Evolutionary conservation across 2,113 vertebrate genomes (phyloP).

Genomic region (Trinectes maculatus): DNA sequence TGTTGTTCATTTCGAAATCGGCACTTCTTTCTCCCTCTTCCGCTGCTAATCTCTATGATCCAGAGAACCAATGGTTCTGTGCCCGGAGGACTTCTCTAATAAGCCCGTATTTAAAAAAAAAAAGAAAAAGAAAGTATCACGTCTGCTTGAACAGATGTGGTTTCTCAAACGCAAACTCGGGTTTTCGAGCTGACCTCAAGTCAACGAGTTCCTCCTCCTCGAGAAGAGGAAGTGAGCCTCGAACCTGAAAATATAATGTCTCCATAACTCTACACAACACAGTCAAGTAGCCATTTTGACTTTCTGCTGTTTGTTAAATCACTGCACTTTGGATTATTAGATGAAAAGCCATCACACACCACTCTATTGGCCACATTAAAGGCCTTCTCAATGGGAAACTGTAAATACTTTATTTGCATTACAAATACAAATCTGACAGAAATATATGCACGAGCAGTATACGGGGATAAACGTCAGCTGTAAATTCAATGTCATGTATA

Average conservation of each 20-base stretch:
- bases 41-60: conserved; percentile 33
- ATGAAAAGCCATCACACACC: conserved; percentile 39
- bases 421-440: not conserved
- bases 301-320: too few species aligned
- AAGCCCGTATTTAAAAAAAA: conserved; percentile 18
- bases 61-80: not conserved
- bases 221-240: conserved; percentile 44
- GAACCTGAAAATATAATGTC: conserved; percentile 6
- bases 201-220: conserved; percentile 13
- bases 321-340: conserved; percentile 50
- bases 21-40: conserved; percentile 41
- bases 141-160: not conserved
- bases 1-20: conserved; percentile 48
- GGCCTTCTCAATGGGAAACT: not conserved
- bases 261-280: not conserved
- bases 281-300: too few species aligned
- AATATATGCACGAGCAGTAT: too few species aligned
- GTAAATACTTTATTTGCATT: not conserved
- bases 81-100: not conserved
- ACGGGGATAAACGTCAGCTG: too few species aligned
- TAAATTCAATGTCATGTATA: too few species aligned
- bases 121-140: too few species aligned
- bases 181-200: conserved; percentile 40
- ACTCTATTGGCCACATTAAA: not conserved
- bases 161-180: not conserved